phyloP scores from a whole-genome alignment of 2,113 vertebrate species.

The Cololabis saira region DNA sequence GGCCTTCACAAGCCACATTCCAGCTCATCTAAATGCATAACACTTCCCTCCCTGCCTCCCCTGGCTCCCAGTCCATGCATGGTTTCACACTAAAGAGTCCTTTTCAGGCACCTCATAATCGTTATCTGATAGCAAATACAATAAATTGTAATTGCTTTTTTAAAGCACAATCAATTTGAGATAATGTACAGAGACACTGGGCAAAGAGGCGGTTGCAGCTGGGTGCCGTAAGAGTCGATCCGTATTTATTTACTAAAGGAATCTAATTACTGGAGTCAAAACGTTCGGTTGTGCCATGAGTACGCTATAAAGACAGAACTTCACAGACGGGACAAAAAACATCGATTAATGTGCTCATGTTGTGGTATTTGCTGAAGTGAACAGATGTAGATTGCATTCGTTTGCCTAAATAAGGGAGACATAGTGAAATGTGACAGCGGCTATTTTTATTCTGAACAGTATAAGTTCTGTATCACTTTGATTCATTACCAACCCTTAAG shows the following conservation, averaged over 20 bases:
- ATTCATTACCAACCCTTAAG: slow-evolving; percentile 33
- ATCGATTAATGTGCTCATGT: slow-evolving; percentile 57
- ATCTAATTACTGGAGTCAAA: slow-evolving; percentile 68
- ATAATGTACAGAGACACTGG: slow-evolving; percentile 76
- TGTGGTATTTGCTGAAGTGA: slow-evolving; percentile 45
- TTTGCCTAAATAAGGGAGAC: slow-evolving; percentile 30
- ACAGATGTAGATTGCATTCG: slow-evolving; percentile 30
- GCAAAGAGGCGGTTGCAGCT: slow-evolving; percentile 53
- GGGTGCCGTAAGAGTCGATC: slow-evolving; percentile 58
- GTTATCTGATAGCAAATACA: slow-evolving; percentile 74
- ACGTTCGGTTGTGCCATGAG: slow-evolving; percentile 17
- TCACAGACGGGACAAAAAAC: slow-evolving; percentile 33
- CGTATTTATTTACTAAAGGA: slow-evolving; percentile 68
- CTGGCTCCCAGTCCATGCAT: slow-evolving; percentile 58
- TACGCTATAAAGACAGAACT: slow-evolving; percentile 26
- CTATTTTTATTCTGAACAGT: slow-evolving; percentile 22
- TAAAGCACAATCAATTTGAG: slow-evolving; percentile 78
- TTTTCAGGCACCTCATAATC: slow-evolving; percentile 74
- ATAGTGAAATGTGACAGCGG: slow-evolving; percentile 6
- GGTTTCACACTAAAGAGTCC: slow-evolving; percentile 74
- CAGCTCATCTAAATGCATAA: slow-evolving; percentile 61
- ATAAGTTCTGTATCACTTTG: slow-evolving; percentile 11
- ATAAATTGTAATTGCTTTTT: slow-evolving; percentile 81
- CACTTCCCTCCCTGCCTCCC: slow-evolving; percentile 34
- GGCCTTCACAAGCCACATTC: slow-evolving; percentile 52